These are phyloP conservation scores for Chaenodraco wilsoni DNA, from an alignment of 2,797 vertebrate genomes.

Conservation along the genomic window DNA sequence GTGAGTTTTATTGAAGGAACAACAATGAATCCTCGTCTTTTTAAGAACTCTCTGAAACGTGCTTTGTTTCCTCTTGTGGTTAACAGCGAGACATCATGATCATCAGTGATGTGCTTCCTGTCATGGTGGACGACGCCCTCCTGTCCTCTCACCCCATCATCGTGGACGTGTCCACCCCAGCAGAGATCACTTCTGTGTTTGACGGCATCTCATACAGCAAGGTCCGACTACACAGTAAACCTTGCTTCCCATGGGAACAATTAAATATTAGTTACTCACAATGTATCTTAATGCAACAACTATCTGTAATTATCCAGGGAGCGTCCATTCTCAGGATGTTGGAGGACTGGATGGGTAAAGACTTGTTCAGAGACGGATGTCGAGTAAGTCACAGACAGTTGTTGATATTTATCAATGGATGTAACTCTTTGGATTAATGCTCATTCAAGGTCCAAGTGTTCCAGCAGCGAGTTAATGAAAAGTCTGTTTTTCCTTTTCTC, in stretches of 20 bases:
- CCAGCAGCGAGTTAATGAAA: constrained; percentile 1
- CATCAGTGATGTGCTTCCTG: constrained; percentile 91
- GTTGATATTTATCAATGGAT: neutral
- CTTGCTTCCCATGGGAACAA: too few relatives aligned
- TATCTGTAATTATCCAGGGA: constrained; percentile 81
- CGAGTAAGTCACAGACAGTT: constrained; percentile 79
- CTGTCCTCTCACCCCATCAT: constrained; percentile 94
- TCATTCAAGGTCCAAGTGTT: neutral
- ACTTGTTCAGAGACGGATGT: constrained; percentile 89
- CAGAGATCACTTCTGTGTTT: constrained; percentile 97
- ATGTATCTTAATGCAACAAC: neutral
- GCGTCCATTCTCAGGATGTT: constrained; percentile 96
- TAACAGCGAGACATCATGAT: constrained; percentile 92
- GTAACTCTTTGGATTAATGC: neutral
- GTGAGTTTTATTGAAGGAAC: constrained; percentile 71
- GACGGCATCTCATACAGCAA: constrained; percentile 97
- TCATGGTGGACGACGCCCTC: constrained; percentile 92
- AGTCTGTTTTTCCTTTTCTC: constrained; percentile 17
- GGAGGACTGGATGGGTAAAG: constrained; percentile 90
- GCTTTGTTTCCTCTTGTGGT: neutral
- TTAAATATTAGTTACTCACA: neutral
- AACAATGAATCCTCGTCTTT: neutral
- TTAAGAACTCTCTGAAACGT: neutral
- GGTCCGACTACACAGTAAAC: constrained; percentile 73
- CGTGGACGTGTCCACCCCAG: constrained; percentile 87